Evolutionary conservation across 2,113 vertebrate genomes (phyloP).

Genomic region (Sorex fumeus): DNA sequence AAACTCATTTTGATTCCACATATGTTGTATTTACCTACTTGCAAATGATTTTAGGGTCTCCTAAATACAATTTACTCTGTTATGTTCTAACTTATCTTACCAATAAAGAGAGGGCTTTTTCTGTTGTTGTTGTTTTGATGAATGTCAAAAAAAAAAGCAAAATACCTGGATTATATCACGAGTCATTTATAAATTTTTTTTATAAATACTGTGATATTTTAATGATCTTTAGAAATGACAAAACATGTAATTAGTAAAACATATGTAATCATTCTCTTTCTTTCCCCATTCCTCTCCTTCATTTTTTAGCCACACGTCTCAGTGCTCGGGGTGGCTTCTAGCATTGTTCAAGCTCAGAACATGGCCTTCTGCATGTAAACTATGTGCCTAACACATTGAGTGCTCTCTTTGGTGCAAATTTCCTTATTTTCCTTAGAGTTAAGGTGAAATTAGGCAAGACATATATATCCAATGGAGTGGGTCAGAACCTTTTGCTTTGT

Average conservation of each 20-base stretch:
- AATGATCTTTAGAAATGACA: constrained; percentile 26
- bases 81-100: constrained; percentile 64
- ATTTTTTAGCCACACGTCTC: too few species aligned
- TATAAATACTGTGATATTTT: neutral
- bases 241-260: neutral
- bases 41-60: constrained; percentile 44
- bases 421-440: constrained; percentile 7
- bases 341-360: too few species aligned
- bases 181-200: constrained; percentile 45
- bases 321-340: too few species aligned
- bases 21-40: constrained; percentile 16
- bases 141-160: constrained; percentile 22
- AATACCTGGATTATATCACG: constrained; percentile 17
- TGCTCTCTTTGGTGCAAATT: too few species aligned
- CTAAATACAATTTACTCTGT: neutral
- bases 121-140: neutral
- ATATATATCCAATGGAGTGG: neutral
- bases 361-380: too few species aligned
- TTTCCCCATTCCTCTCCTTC: too few species aligned
- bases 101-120: neutral
- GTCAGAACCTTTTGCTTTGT: constrained; percentile 34
- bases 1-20: constrained; percentile 48
- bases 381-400: too few species aligned
- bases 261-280: too few species aligned
- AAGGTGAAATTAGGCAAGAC: constrained; percentile 28